These are phyloP conservation scores for Perca fluviatilis DNA, from an alignment of 2,113 vertebrate genomes.

Conservation along the genomic window DNA sequence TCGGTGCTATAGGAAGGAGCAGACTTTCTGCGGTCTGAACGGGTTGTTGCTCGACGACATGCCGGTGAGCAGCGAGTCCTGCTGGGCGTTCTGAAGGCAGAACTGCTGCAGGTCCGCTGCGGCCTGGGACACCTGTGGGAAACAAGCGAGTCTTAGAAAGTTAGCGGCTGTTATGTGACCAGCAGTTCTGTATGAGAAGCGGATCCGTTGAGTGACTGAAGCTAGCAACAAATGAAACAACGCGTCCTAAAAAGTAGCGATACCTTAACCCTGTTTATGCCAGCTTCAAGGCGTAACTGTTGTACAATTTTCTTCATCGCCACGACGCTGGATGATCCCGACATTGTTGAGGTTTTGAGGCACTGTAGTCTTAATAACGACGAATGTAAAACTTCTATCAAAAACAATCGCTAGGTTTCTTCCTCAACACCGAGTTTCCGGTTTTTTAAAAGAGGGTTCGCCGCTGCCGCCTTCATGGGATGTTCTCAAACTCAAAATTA, in stretches of 20 bases:
- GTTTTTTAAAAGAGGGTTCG: constrained; percentile 46
- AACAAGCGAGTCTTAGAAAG: not conserved
- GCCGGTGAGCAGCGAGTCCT: constrained; percentile 96
- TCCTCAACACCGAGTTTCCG: constrained; percentile 62
- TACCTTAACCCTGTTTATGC: constrained; percentile 93
- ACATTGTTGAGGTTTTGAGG: constrained; percentile 79
- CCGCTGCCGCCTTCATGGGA: constrained; percentile 1
- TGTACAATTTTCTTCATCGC: constrained; percentile 94
- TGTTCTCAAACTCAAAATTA: rapidly evolving
- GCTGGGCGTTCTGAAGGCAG: constrained; percentile 95
- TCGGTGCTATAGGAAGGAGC: constrained; percentile 91
- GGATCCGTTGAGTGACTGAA: not conserved
- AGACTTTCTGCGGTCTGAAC: constrained; percentile 96
- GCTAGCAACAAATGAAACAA: not conserved
- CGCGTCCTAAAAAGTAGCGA: constrained; percentile 27
- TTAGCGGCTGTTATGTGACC: not conserved
- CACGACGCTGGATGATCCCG: constrained; percentile 88
- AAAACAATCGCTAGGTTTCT: not conserved
- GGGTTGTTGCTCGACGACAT: constrained; percentile 96
- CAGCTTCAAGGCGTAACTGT: constrained; percentile 92
- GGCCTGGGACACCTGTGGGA: constrained; percentile 92
- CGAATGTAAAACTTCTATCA: not conserved
- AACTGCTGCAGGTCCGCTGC: constrained; percentile 97
- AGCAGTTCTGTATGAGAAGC: rapidly evolving
- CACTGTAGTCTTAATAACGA: not conserved